These are phyloP conservation scores for Branchinecta sandiegonensis DNA, from an alignment of 2,888 invertebrate genomes.

Conservation along the genomic window DNA sequence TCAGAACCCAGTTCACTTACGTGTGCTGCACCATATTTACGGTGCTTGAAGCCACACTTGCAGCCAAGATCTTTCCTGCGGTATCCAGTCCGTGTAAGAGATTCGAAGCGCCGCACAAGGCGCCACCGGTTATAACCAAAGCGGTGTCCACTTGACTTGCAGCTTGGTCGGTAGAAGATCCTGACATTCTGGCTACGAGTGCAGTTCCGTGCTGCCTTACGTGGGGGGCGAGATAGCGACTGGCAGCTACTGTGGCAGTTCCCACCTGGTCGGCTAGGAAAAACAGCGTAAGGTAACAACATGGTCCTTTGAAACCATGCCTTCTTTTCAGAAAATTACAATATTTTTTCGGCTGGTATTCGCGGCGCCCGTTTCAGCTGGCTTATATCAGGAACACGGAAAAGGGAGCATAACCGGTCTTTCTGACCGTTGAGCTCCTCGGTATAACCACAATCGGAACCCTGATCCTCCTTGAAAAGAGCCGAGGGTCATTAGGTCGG, in stretches of 20 bases:
- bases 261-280: slow-evolving; percentile 43
- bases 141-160: slow-evolving; percentile 43
- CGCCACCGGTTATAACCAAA: slow-evolving; percentile 52
- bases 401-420: no score
- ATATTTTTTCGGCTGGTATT: no score
- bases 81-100: slow-evolving; percentile 54
- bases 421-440: no score
- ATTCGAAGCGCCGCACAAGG: slow-evolving; percentile 52
- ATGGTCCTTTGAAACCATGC: no score
- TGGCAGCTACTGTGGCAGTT: slow-evolving; percentile 49
- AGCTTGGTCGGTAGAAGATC: slow-evolving; percentile 40
- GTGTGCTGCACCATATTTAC: slow-evolving; percentile 56
- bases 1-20: slow-evolving; percentile 36
- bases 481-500: background rate
- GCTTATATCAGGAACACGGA: no score
- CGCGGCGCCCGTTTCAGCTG: no score
- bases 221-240: slow-evolving; percentile 51
- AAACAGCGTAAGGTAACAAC: background rate
- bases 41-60: slow-evolving; percentile 45
- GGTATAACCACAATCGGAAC: no score
- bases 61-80: slow-evolving; percentile 46
- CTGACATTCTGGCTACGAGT: slow-evolving; percentile 42
- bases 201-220: slow-evolving; percentile 48
- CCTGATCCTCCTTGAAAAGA: no score
- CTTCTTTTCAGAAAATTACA: no score